Conservation (phyloP, 2,113 vertebrate species). For the Emydocephalus ijimae region DNA sequence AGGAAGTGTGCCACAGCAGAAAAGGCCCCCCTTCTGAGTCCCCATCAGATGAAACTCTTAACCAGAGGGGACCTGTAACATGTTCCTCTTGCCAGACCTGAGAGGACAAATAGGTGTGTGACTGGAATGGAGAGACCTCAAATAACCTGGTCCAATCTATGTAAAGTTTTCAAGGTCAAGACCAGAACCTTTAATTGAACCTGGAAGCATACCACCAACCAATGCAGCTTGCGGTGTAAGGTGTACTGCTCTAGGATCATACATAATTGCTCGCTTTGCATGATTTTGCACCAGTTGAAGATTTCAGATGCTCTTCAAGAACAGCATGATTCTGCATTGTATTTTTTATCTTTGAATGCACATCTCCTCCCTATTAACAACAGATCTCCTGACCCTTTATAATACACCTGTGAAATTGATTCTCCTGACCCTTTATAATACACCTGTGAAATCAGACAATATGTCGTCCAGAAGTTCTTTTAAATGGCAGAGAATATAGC, state of each 20-base stretch:
- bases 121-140: not conserved
- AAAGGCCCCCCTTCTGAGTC: not conserved
- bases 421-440: not conserved
- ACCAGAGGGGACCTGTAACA: not conserved
- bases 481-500: not conserved
- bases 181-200: not conserved
- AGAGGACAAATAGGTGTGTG: not conserved
- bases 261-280: not conserved
- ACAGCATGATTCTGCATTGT: not conserved
- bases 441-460: not conserved
- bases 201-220: not conserved
- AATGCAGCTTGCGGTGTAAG: not conserved
- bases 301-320: not conserved
- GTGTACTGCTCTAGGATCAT: not conserved
- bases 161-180: not conserved
- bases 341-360: not conserved
- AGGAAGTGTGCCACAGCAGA: not conserved
- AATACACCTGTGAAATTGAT: not conserved
- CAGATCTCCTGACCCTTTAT: not conserved
- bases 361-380: not conserved
- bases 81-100: not conserved
- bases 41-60: not conserved
- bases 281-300: not conserved
- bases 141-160: not conserved
- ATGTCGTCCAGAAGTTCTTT: not conserved